These are phyloP conservation scores for Heliothis virescens DNA, from an alignment of 1,140 invertebrate genomes.

Conservation along the genomic window DNA sequence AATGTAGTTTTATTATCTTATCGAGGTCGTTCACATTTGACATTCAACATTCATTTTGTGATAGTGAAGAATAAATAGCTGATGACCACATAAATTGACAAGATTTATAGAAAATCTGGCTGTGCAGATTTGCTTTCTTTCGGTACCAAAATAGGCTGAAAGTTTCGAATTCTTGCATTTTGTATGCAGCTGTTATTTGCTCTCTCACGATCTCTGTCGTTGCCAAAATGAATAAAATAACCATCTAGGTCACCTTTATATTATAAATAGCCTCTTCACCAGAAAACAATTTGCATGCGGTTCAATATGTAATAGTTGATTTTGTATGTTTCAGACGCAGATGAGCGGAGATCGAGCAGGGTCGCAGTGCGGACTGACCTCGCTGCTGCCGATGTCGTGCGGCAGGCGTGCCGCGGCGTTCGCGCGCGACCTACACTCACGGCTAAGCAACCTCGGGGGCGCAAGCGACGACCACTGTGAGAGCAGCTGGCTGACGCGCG, in stretches of 20 bases:
- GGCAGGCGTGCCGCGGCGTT: constrained; percentile 92
- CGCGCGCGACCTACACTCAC: constrained; percentile 91
- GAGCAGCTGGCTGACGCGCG: constrained; percentile 81
- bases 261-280: constrained; percentile 32
- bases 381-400: constrained; percentile 89
- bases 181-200: constrained; percentile 30
- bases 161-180: constrained; percentile 5
- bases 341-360: constrained; percentile 83
- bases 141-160: background rate
- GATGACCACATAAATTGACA: background rate
- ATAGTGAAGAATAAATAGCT: constrained; percentile 57
- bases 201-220: constrained; percentile 29
- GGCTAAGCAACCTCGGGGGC: constrained; percentile 89
- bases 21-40: constrained; percentile 80
- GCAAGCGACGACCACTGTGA: constrained; percentile 81
- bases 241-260: constrained; percentile 36
- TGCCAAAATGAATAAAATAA: constrained; percentile 42
- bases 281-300: constrained; percentile 18
- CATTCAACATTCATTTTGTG: constrained; percentile 74
- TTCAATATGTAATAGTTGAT: constrained; percentile 14
- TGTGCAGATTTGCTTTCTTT: background rate
- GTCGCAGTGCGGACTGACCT: constrained; percentile 84
- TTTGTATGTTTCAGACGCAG: constrained; percentile 80
- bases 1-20: constrained; percentile 71
- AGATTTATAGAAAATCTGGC: constrained; percentile 5